A percentile compares a stretch with the other conserved stretches of the same genome.
Conservation (phyloP, 2,797 vertebrate species). For the Sphaeramia orbicularis region DNA sequence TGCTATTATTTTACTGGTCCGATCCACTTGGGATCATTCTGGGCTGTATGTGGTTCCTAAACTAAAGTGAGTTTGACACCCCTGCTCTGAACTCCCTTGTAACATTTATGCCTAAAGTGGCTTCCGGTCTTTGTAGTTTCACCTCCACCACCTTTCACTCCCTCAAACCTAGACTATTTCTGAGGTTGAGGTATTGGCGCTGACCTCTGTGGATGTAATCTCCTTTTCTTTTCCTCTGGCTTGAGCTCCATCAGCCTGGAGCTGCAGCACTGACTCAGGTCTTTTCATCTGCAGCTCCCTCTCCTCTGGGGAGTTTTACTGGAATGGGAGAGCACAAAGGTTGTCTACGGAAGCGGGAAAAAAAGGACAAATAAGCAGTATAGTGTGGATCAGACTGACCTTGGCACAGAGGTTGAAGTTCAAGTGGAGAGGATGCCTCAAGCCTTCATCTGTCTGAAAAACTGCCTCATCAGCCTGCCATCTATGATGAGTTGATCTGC, state of each 20-base stretch:
- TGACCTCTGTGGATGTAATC: conserved; percentile 52
- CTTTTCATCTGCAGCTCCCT: conserved; percentile 35
- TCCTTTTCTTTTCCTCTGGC: conserved; percentile 33
- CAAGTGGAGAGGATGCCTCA: background rate
- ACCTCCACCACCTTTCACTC: conserved; percentile 13
- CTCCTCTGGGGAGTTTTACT: conserved; percentile 35
- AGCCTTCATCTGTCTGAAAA: too few species aligned
- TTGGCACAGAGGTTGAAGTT: conserved; percentile 25
- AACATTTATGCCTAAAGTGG: conserved; percentile 19
- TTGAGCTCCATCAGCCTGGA: conserved; percentile 51
- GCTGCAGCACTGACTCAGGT: conserved; percentile 45
- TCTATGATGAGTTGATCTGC: too few species aligned
- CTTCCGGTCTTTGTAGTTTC: conserved; percentile 17
- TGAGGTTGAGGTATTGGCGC: conserved; percentile 15
- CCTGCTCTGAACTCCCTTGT: background rate
- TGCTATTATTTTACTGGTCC: too few species aligned
- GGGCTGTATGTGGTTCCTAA: too few species aligned
- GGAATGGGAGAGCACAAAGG: conserved; percentile 26
- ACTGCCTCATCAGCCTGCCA: too few species aligned
- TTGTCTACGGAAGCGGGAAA: conserved; percentile 24
- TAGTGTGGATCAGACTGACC: conserved; percentile 12
- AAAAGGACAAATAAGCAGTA: conserved; percentile 17
- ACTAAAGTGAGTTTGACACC: too few species aligned
- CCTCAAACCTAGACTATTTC: conserved; percentile 40
- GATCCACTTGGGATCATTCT: too few species aligned